Percentiles rank a stretch among this genome's conserved stretches.
These are phyloP conservation scores for Melierax canorus DNA, from an alignment of 2,113 vertebrate genomes.

Conservation along the genomic window DNA sequence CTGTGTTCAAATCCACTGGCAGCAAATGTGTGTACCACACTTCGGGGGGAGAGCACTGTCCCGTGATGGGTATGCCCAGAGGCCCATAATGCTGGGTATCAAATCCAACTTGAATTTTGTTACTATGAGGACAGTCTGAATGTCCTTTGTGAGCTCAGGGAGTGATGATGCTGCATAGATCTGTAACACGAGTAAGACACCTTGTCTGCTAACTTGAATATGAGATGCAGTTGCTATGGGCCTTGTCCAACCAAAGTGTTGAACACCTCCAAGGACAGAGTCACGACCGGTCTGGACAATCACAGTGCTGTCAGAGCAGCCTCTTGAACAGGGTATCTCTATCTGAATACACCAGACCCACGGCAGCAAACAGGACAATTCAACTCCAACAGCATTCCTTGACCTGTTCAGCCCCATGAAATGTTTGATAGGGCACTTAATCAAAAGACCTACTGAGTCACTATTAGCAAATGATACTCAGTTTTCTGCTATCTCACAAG, in stretches of 20 bases:
- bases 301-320: neutral
- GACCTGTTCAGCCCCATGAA: neutral
- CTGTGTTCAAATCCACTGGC: neutral
- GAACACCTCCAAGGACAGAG: neutral
- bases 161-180: neutral
- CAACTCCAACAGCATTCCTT: neutral
- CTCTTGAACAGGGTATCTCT: neutral
- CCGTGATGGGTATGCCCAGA: neutral
- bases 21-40: neutral
- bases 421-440: neutral
- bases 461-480: neutral
- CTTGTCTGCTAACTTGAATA: neutral
- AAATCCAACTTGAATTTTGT: neutral
- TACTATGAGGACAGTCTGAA: neutral
- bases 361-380: neutral
- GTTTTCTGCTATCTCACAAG: neutral
- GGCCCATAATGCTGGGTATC: neutral
- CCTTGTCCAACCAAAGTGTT: neutral
- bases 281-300: neutral
- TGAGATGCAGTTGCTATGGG: neutral
- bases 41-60: accelerated
- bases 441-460: neutral
- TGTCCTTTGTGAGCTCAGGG: neutral
- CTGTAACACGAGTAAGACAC: neutral
- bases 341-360: neutral